phyloP scores from a whole-genome alignment of 2,888 invertebrate species.

The Cyrtodaria siliqua region DNA sequence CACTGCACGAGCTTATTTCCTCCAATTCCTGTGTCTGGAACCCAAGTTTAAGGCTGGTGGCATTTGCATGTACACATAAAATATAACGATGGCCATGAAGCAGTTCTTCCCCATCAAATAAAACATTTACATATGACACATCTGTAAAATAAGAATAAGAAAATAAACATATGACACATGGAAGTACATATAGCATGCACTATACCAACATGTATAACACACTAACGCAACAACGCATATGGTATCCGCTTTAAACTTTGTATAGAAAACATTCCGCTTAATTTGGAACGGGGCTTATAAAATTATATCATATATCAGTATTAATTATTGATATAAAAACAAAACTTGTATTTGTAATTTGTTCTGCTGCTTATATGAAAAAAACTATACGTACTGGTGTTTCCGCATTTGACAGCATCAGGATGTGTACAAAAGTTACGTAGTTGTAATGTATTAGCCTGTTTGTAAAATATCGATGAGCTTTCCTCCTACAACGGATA shows the following conservation, averaged over 20 bases:
- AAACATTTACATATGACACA: conserved; percentile 32
- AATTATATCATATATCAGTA: no score
- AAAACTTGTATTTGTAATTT: no score
- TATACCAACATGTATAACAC: no score
- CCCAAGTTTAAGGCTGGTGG: conserved; percentile 51
- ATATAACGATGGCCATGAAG: conserved; percentile 61
- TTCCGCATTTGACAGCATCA: conserved; percentile 32
- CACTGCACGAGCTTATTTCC: conserved; percentile 65
- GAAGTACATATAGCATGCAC: no score
- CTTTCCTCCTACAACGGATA: conserved; percentile 9
- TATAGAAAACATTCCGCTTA: no score
- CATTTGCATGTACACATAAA: conserved; percentile 61
- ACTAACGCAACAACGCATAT: no score
- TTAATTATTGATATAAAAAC: no score
- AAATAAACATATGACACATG: no score
- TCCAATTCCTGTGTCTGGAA: conserved; percentile 60
- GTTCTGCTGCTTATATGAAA: no score
- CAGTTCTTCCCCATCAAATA: conserved; percentile 29
- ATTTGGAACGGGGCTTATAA: no score
- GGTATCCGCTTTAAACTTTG: no score
- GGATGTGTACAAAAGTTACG: conserved; percentile 28
- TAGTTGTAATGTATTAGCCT: conserved; percentile 1
- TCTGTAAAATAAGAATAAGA: no score
- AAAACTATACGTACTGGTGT: conserved; percentile 11
- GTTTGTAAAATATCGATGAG: conserved; percentile 14